phyloP scores from a whole-genome alignment of 2,888 invertebrate genomes.

The Pachycephus smyrnensis region DNA sequence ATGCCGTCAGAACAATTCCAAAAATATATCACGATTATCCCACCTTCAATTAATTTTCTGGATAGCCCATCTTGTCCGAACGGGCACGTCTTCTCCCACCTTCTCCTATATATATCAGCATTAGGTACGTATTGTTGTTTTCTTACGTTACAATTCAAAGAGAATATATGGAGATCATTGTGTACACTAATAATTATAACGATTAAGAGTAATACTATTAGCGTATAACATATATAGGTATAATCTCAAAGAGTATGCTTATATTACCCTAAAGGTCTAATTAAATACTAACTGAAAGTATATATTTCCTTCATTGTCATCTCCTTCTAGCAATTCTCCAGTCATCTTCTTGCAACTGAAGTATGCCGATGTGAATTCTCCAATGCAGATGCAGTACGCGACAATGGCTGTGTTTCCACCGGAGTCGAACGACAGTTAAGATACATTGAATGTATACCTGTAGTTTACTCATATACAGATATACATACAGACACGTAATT shows the following conservation, averaged over 20 bases:
- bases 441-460: background rate
- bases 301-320: constrained; percentile 9
- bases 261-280: constrained; percentile 51
- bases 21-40: no score
- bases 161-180: constrained; percentile 37
- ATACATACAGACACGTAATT: background rate
- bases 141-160: constrained; percentile 43
- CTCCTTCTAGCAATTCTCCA: background rate
- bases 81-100: no score
- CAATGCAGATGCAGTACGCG: background rate
- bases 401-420: background rate
- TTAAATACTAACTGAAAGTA: constrained; percentile 57
- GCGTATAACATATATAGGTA: constrained; percentile 26
- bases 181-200: constrained; percentile 47
- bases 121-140: constrained; percentile 41
- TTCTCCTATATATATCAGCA: constrained; percentile 22
- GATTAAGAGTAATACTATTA: constrained; percentile 13
- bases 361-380: background rate
- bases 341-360: background rate
- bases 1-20: no score
- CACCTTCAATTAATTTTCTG: no score
- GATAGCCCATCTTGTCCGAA: no score
- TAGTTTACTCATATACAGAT: background rate
- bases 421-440: background rate
- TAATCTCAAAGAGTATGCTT: constrained; percentile 39